phyloP scores from a whole-genome alignment of 2,888 invertebrate genomes.

The Drosophila longiperda region DNA sequence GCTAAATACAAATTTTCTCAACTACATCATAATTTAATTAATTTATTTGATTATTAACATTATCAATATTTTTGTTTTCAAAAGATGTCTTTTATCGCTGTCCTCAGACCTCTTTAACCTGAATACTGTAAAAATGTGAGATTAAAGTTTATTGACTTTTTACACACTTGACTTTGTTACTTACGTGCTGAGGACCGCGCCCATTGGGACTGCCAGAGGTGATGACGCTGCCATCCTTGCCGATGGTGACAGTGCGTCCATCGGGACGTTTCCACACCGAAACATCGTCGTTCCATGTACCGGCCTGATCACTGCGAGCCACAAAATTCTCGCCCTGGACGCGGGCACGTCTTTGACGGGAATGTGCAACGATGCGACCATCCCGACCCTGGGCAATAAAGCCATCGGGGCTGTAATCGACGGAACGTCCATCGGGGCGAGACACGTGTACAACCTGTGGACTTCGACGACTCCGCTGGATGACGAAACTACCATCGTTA shows the following conservation, averaged over 20 bases:
- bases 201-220: constrained; percentile 63
- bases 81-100: background rate
- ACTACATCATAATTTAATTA: background rate
- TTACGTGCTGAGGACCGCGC: constrained; percentile 50
- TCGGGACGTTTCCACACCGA: constrained; percentile 64
- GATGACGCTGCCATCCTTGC: constrained; percentile 41
- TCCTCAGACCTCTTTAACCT: constrained; percentile 20
- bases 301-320: constrained; percentile 62
- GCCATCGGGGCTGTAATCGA: constrained; percentile 14
- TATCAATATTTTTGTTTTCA: background rate
- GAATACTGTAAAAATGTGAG: constrained; percentile 25
- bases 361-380: constrained; percentile 31
- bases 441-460: constrained; percentile 14
- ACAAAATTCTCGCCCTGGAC: constrained; percentile 65
- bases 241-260: constrained; percentile 58
- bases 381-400: constrained; percentile 20
- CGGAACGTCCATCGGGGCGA: constrained; percentile 36
- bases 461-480: constrained; percentile 43
- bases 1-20: background rate
- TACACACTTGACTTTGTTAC: background rate
- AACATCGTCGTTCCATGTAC: constrained; percentile 37
- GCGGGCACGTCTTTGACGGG: constrained; percentile 39
- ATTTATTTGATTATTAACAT: background rate
- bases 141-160: background rate
- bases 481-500: constrained; percentile 25